Evolutionary conservation across 2,797 vertebrate species (phyloP), one percentile per base, ranked within the genome.

Genomic region (Carapus acus): DNA sequence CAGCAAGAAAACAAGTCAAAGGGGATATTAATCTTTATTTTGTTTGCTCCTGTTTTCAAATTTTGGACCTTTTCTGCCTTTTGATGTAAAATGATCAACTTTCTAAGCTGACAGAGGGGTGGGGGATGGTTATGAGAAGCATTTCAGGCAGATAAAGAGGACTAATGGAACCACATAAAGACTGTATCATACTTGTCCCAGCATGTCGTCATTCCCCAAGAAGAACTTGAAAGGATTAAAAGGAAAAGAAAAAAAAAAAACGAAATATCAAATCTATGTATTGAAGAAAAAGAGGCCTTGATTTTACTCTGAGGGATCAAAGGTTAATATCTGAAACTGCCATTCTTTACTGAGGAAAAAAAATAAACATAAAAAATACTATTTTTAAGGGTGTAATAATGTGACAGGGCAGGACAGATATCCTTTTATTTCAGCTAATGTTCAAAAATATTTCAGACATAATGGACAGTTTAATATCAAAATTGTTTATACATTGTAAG

Each of bases 161-260:
- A 85, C 65, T 50, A 70, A 74, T 68, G 78, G 79, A 85, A 78
- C 76, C 59, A 81, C 24, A 81, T 87, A 88, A 88, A 74, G 85
- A 92, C 91, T 93, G 89, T 93, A 90, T 89, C 84, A 87, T 92
- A 93, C 89, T 86, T 89, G 90, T 91, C 87, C 76, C 83, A 94
- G 93, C 92, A 96, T 95, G 93, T 94, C 90, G 91, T 94, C 90
- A 90, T 90, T 91, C 89, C 89, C 89, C 85, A 87, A 89, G 9
- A 90, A 86, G 78, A 81, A 88, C 80, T 85, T 80, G 88, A 90
- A 78, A 79, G 73, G 27, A 63, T n/a, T n/a, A 18, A 62, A 18
- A 53, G 42, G 48, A 33, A 36, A 39, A 36, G 36, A 14, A 43
- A 39, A 51, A 67, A 65, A 70, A 51, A 61, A 66, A 71, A 85